Evolutionary conservation across 2,797 vertebrate species (phyloP).

Genomic region (Pitangus sulphuratus): DNA sequence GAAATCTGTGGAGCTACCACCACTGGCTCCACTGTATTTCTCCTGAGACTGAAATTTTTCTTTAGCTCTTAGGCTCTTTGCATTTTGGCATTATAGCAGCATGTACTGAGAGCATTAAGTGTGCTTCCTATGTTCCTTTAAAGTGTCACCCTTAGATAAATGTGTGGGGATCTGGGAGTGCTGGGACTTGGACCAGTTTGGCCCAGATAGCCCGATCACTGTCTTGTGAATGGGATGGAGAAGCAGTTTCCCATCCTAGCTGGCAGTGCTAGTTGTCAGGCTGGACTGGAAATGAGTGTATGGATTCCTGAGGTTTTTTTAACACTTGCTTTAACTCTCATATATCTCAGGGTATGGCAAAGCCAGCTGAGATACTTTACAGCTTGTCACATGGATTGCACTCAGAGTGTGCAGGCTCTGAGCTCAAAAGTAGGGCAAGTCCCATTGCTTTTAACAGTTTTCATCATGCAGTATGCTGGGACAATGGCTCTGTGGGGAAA

Average conservation of each 20-base stretch:
- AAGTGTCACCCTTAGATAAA: background rate
- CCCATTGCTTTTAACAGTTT: background rate
- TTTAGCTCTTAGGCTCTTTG: background rate
- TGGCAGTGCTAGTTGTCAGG: background rate
- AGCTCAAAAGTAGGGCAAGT: background rate
- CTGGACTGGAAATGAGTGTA: background rate
- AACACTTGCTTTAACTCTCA: background rate
- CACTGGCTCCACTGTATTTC: background rate
- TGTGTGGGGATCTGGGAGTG: rapidly evolving
- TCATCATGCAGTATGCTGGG: background rate
- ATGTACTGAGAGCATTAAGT: background rate
- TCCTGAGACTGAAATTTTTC: background rate
- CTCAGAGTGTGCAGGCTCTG: background rate
- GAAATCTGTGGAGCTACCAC: background rate
- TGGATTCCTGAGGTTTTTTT: background rate
- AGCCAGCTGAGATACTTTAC: background rate
- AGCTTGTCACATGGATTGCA: rapidly evolving
- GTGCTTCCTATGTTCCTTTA: rapidly evolving
- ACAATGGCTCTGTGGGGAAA: background rate
- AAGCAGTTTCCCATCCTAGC: background rate
- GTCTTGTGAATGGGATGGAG: background rate
- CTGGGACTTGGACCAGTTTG: background rate
- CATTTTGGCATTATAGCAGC: rapidly evolving
- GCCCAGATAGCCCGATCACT: background rate
- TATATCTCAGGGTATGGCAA: background rate